These are phyloP conservation scores for Pomacea canaliculata DNA, from an alignment of 2,888 invertebrate genomes.

Conservation along the genomic window DNA sequence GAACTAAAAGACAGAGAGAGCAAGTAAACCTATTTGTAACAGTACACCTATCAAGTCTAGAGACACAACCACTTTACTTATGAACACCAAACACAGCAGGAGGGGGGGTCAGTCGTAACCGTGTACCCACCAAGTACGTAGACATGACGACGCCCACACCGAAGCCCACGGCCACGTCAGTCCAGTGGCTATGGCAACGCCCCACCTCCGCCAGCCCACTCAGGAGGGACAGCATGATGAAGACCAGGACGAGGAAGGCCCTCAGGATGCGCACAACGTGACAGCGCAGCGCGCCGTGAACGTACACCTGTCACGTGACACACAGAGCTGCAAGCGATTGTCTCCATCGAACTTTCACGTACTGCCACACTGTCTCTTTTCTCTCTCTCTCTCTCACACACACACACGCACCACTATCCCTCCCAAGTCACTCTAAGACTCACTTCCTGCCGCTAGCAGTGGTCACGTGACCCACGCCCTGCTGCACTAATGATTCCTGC, in stretches of 20 bases:
- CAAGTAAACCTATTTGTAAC: too few species aligned
- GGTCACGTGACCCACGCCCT: too few species aligned
- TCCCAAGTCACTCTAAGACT: too few species aligned
- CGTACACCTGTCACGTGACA: conserved; percentile 65
- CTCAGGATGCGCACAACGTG: conserved; percentile 70
- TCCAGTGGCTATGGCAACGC: conserved; percentile 70
- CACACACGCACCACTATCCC: too few species aligned
- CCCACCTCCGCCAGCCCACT: conserved; percentile 70
- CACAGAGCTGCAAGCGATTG: not conserved
- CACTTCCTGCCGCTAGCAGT: too few species aligned
- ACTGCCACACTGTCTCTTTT: not conserved
- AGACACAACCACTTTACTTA: too few species aligned
- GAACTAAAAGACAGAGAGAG: too few species aligned
- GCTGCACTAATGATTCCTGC: too few species aligned
- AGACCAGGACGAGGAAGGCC: conserved; percentile 70
- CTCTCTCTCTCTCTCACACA: not conserved
- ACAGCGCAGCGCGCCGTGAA: conserved; percentile 70
- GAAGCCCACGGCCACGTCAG: conserved; percentile 70
- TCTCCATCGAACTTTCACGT: not conserved
- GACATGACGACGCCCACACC: conserved; percentile 68
- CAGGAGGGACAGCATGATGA: conserved; percentile 69
- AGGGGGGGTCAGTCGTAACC: not conserved
- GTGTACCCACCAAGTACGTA: conserved; percentile 67
- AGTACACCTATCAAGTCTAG: too few species aligned
- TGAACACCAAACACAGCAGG: too few species aligned